Evolutionary conservation across 2,888 invertebrate species (phyloP).

Genomic region (Cheilosia pagana): DNA sequence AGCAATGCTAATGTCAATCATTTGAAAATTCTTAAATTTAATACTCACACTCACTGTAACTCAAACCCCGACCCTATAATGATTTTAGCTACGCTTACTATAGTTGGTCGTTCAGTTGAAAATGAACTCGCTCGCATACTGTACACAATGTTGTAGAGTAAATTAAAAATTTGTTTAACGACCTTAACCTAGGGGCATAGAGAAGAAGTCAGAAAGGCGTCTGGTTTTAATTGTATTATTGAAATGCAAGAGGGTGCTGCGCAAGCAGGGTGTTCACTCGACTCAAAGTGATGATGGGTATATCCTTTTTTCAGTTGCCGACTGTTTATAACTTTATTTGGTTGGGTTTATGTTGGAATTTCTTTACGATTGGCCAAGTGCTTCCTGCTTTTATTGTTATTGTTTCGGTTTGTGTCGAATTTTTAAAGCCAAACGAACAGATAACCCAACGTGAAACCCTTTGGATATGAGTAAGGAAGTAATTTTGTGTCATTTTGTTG

Average conservation of each 20-base stretch:
- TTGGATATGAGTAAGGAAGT: too few relatives aligned
- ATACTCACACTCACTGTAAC: slow-evolving; percentile 14
- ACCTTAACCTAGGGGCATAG: slow-evolving; percentile 33
- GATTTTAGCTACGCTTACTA: slow-evolving; percentile 3
- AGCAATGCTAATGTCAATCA: slow-evolving; percentile 62
- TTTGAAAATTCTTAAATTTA: slow-evolving; percentile 47
- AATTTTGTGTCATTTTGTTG: too few relatives aligned
- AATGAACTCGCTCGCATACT: background rate
- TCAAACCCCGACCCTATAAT: slow-evolving; percentile 1
- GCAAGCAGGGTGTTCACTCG: background rate
- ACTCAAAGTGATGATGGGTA: background rate
- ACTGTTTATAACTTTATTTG: slow-evolving; percentile 26
- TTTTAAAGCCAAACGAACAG: background rate
- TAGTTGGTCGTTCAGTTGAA: too few relatives aligned
- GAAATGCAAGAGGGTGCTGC: slow-evolving; percentile 8
- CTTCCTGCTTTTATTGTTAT: slow-evolving; percentile 36
- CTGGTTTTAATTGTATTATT: slow-evolving; percentile 28
- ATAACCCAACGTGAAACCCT: too few relatives aligned
- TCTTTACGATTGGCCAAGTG: slow-evolving; percentile 2
- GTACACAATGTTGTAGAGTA: slow-evolving; percentile 25
- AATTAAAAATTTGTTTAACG: slow-evolving; percentile 42
- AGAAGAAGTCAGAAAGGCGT: slow-evolving; percentile 10
- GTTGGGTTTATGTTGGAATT: background rate
- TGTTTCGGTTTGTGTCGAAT: slow-evolving; percentile 18
- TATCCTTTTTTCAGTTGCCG: slow-evolving; percentile 15